Percentiles rank a stretch among this genome's conserved stretches.
These are phyloP conservation scores for Procavia capensis DNA, from an alignment of 2,113 vertebrate species.

Conservation along the genomic window DNA sequence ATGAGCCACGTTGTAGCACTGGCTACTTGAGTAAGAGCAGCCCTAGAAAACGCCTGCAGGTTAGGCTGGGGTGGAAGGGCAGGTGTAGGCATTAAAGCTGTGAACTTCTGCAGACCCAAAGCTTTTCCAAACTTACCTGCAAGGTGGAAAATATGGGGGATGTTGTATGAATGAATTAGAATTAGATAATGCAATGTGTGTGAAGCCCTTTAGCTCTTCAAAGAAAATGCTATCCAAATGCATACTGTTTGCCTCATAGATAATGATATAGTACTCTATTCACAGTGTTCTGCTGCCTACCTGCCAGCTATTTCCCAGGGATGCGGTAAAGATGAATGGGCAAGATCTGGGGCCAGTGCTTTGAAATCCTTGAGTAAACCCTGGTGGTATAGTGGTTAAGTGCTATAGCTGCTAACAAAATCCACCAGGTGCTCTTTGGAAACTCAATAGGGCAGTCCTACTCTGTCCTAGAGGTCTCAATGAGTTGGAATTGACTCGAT, in stretches of 20 bases:
- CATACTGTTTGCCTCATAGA: slow-evolving; percentile 62
- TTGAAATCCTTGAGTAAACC: slow-evolving; percentile 75
- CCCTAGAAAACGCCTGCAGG: neutral
- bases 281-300: slow-evolving; percentile 52
- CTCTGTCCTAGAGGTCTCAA: too few species aligned
- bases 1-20: neutral
- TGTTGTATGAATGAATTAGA: slow-evolving; percentile 70
- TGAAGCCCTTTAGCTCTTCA: slow-evolving; percentile 68
- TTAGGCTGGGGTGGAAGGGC: neutral
- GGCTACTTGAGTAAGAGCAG: neutral
- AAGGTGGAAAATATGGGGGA: slow-evolving; percentile 57
- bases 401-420: too few species aligned
- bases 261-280: slow-evolving; percentile 74
- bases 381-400: too few species aligned
- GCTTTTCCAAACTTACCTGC: slow-evolving; percentile 43
- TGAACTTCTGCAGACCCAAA: slow-evolving; percentile 39
- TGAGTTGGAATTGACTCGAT: too few species aligned
- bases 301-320: slow-evolving; percentile 64
- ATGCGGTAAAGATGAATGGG: slow-evolving; percentile 68
- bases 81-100: neutral
- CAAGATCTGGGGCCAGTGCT: slow-evolving; percentile 52
- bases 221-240: slow-evolving; percentile 77
- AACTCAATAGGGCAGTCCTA: too few species aligned
- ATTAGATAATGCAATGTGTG: slow-evolving; percentile 71
- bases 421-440: too few species aligned